Conservation (phyloP, 2,113 vertebrate species). For the Xenotilapia flavipinnis region DNA sequence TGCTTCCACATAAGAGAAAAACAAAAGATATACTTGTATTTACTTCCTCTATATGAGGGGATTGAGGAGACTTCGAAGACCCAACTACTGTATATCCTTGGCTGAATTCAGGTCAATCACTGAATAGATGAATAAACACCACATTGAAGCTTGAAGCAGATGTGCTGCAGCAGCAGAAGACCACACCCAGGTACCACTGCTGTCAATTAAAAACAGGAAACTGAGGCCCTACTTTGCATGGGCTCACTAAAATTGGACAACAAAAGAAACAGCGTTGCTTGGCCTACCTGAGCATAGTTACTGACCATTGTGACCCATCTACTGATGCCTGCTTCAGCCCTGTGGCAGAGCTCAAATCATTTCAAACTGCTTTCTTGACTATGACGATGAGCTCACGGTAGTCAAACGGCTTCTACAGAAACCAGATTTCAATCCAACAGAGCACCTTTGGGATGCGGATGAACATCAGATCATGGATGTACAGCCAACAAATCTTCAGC, state of each 20-base stretch:
- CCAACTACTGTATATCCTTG: background rate
- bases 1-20: background rate
- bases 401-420: fast-evolving
- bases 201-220: background rate
- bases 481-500: background rate
- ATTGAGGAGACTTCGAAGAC: background rate
- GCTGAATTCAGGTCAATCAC: background rate
- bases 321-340: background rate
- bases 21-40: background rate
- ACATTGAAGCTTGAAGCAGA: background rate
- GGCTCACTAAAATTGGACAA: background rate
- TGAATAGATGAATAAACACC: background rate
- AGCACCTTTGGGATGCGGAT: background rate
- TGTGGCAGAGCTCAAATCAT: background rate
- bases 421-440: background rate
- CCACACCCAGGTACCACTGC: background rate
- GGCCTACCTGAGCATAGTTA: background rate
- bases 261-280: background rate
- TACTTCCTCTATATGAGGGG: background rate
- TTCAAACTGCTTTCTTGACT: background rate
- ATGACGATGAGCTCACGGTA: fast-evolving
- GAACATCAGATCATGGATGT: background rate
- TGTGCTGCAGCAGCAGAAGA: background rate
- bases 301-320: background rate
- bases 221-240: background rate